Base-by-base conservation (phyloP, 2,888 invertebrate genomes). In the Zygaena filipendulae region DNA sequence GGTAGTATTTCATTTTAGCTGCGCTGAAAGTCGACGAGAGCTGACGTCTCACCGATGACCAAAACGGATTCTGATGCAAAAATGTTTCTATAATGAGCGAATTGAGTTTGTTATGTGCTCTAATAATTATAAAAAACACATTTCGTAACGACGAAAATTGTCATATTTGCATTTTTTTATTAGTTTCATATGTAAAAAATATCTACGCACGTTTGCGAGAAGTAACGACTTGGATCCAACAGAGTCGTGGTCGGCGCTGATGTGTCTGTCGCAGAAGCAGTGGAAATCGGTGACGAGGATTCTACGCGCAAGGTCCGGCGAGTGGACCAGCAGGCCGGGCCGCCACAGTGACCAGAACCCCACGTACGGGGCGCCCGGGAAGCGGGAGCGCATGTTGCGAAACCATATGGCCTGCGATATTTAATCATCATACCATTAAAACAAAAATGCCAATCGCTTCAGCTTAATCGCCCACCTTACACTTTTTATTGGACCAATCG, bases 311-410 rank as follows among this genome's bases (percentile, higher is more conserved):
- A 49, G 7, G 3, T 42, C 40, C 2, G 49, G 49, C 8, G 30
- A 29, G 11, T 38, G 36, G 12, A 49, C 24, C 9, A 51, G 22
- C 21, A 51, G 38, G 4, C 43, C 44, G 3, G 49, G 51, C 11
- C 38, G 30, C 43, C 45, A 45, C 29, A 51, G 43, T 18, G 41
- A 23, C 47, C 47, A 51, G 12, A 51, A 38, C 0, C 51, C 51
- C 2, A 41, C 16, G 23, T 46, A 43, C 0, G 45, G 47, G 1
- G 24, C 13, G 4, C n/a, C n/a, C 7, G 27, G 20, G 23, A 32
- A 38, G 2, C 25, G 16, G 0, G 25, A 11, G 33, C 45, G 43
- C 8, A 43, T 12, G 0, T 40, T 31, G 2, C 36, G 32, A 16
- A 50, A 26, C 40, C 41, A 50, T 2, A 33, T 11, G 4, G 31